These are phyloP conservation scores for Glaucopsyche alexis DNA, from an alignment of 2,888 invertebrate species.

Conservation along the genomic window DNA sequence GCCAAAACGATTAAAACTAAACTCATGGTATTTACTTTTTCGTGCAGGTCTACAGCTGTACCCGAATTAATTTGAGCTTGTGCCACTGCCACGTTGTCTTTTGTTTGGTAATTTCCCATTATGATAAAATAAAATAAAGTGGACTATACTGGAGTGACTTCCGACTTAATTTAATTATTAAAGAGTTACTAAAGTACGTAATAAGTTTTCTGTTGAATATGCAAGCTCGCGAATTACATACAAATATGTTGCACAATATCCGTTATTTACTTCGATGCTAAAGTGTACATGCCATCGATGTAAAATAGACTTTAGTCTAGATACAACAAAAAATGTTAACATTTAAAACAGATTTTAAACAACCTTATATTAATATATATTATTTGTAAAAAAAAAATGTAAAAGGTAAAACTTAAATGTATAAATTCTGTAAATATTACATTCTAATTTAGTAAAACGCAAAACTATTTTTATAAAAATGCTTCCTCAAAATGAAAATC, in stretches of 20 bases:
- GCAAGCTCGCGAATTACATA: not conserved
- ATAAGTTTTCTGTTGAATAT: not conserved
- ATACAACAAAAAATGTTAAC: not conserved
- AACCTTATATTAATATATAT: too few relatives aligned
- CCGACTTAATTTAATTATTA: not conserved
- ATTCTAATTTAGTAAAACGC: too few relatives aligned
- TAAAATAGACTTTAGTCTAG: not conserved
- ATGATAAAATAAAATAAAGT: not conserved
- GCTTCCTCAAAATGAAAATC: too few relatives aligned
- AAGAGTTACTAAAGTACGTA: not conserved
- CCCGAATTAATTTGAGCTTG: not conserved
- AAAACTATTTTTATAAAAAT: too few relatives aligned
- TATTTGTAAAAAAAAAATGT: too few relatives aligned
- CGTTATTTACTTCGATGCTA: not conserved
- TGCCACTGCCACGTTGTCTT: constrained; percentile 7
- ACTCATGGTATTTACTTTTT: not conserved
- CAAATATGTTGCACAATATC: not conserved
- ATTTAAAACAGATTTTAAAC: not conserved
- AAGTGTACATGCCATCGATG: not conserved
- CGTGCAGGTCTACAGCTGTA: not conserved
- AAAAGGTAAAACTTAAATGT: too few relatives aligned
- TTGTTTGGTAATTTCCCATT: constrained; percentile 3
- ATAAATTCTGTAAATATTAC: too few relatives aligned
- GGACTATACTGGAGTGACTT: not conserved
- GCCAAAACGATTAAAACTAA: not conserved